Conservation (phyloP, 2,113 vertebrate species). For the Progne subis region DNA sequence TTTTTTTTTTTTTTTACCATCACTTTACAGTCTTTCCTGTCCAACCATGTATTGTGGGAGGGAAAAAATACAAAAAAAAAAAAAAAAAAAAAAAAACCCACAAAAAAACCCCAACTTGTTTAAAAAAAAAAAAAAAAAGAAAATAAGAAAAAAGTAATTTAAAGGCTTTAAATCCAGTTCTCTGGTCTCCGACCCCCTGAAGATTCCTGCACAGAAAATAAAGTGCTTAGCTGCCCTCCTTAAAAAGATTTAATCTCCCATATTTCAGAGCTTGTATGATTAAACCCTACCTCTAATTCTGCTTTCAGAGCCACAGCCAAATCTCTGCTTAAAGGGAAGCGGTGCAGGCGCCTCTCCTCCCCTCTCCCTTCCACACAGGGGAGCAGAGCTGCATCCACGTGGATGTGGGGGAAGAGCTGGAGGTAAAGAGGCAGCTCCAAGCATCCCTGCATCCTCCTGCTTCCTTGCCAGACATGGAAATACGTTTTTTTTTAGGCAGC, state of each 20-base stretch:
- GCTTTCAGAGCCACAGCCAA: neutral
- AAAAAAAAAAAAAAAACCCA: neutral
- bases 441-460: neutral
- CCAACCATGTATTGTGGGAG: neutral
- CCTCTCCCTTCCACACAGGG: neutral
- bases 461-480: neutral
- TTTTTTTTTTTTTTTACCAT: neutral
- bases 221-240: conserved; percentile 4
- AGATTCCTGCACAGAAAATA: conserved; percentile 58
- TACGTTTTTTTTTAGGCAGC: neutral
- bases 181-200: conserved; percentile 27
- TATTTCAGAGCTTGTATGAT: conserved; percentile 59
- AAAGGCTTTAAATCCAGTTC: conserved; percentile 57
- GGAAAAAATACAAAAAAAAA: neutral
- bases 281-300: conserved; percentile 37
- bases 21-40: conserved; percentile 43
- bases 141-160: neutral
- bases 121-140: neutral
- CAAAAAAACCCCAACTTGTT: neutral
- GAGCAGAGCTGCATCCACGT: accelerated
- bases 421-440: neutral
- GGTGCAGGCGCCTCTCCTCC: neutral
- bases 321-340: neutral
- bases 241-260: conserved; percentile 51
- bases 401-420: neutral